Base-by-base conservation (phyloP, 2,113 vertebrate genomes). In the Archilochus colubris region DNA sequence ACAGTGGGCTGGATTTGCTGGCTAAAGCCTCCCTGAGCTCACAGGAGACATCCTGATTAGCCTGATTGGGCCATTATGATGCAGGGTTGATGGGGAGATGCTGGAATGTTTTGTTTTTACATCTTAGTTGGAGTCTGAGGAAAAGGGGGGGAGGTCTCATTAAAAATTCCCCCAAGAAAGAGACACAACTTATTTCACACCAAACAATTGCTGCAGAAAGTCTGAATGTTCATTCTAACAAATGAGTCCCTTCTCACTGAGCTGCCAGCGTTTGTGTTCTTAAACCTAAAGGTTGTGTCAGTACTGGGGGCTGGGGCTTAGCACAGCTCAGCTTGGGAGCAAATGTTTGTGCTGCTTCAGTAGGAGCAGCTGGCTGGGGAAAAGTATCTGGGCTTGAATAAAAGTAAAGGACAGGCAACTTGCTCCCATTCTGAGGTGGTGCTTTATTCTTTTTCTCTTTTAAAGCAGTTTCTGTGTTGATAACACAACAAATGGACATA, bases 41-140 rank as follows among this genome's bases (percentile, higher is more conserved):
- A 64, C 54, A 80, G 58, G 74, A 95, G 80, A 95, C 89, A 89
- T 88, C 80, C 64, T 96, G 85, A 96, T 97, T 96, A 95, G 67
- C 68, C 54, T 95, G 88, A 93, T 74, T 90, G 82, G 84, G 72
- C 63, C 75, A 95, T 95, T 96, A 86, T 2, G 3, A 88, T 91
- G 93, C 85, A 94, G 69, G 62, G 27, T 72, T 88, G 84, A 83
- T 79, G 57, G 57, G 50, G 81, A 95, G 86, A 85, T 80, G 78
- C 76, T 87, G 94, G 94, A 94, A 95, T 90, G 63, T 73, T 83
- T 92, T 79, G 14, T 43, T 48, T 72, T 16, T 7, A 10, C 53
- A 23, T 92, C 89, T 87, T 51, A 86, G 53, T 28, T 83, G 6
- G 40, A 91, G 88, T 20, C 93, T 93, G 70, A 80, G 54, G 75